A percentile compares a stretch with the other conserved stretches of the same genome.
Conservation (phyloP, 2,113 vertebrate genomes). For the Eudorcas thomsonii region DNA sequence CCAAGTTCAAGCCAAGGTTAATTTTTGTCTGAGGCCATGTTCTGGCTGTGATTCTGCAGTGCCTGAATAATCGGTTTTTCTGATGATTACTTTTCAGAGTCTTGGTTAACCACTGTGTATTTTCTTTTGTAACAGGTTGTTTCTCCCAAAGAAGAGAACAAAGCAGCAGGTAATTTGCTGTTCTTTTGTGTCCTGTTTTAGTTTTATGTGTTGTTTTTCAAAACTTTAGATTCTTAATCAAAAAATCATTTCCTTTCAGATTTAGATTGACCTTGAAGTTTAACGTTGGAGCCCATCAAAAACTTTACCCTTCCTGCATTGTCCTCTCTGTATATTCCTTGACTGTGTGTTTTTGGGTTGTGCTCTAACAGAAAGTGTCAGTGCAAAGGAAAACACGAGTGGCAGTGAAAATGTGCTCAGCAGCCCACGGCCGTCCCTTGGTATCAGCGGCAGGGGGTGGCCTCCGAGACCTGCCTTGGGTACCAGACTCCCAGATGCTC, state of each 20-base stretch:
- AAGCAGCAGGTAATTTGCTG: conserved; percentile 86
- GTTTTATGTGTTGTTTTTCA: neutral
- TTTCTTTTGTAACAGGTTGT: conserved; percentile 80
- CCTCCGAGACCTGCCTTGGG: neutral
- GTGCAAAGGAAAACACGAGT: neutral
- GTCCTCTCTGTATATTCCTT: neutral
- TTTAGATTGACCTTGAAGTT: neutral
- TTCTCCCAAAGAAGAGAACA: conserved; percentile 96
- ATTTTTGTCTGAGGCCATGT: neutral
- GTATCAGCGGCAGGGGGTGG: neutral
- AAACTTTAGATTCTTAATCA: neutral
- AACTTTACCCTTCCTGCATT: neutral
- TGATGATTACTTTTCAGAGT: neutral
- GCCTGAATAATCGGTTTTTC: fast-evolving
- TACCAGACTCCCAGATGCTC: neutral
- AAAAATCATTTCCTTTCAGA: neutral
- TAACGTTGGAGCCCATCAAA: neutral
- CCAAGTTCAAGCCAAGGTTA: fast-evolving
- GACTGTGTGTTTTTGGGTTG: neutral
- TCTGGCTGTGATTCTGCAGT: fast-evolving
- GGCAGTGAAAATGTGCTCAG: neutral
- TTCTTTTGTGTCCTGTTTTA: neutral
- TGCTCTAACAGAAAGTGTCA: neutral
- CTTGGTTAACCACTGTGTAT: neutral
- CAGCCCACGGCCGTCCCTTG: no score